Evolutionary conservation across 1,140 invertebrate species (phyloP).

Genomic region (Watersipora subatra): DNA sequence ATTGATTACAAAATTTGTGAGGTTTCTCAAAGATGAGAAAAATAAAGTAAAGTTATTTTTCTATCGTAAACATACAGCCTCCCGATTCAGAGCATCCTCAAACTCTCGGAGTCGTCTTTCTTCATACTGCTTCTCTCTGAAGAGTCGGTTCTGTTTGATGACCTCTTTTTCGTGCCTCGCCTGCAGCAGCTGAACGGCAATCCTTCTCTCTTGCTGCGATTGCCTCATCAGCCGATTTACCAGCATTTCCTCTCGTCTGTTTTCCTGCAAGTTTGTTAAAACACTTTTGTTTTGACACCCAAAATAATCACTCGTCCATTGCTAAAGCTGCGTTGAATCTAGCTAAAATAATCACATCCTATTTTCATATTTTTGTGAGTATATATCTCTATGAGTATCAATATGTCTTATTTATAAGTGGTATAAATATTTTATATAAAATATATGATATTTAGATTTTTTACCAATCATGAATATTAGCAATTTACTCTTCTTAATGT

Average conservation of each 20-base stretch:
- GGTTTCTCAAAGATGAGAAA: neutral
- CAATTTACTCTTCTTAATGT: too few relatives aligned
- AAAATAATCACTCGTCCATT: neutral
- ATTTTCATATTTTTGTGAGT: too few relatives aligned
- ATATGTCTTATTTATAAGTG: too few relatives aligned
- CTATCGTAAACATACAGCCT: conserved; percentile 33
- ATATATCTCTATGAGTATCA: too few relatives aligned
- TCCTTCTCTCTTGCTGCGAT: conserved; percentile 37
- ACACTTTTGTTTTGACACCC: too few relatives aligned
- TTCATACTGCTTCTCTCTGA: conserved; percentile 35
- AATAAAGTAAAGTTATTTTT: neutral
- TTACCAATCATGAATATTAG: too few relatives aligned
- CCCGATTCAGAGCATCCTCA: conserved; percentile 35
- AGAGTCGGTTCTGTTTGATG: conserved; percentile 32
- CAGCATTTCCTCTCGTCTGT: conserved; percentile 34
- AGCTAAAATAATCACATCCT: too few relatives aligned
- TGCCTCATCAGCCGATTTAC: conserved; percentile 38
- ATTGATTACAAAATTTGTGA: too few relatives aligned
- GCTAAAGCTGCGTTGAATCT: neutral
- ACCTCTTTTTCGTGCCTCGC: conserved; percentile 38
- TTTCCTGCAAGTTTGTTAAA: conserved; percentile 21
- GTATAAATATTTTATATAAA: too few relatives aligned
- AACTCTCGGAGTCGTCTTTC: conserved; percentile 33
- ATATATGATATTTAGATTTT: too few relatives aligned
- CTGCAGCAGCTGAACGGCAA: conserved; percentile 39